A percentile compares a stretch with the other conserved stretches of the same genome.
phyloP scores from a whole-genome alignment of 2,113 vertebrate species.

The Entomyzon cyanotis region DNA sequence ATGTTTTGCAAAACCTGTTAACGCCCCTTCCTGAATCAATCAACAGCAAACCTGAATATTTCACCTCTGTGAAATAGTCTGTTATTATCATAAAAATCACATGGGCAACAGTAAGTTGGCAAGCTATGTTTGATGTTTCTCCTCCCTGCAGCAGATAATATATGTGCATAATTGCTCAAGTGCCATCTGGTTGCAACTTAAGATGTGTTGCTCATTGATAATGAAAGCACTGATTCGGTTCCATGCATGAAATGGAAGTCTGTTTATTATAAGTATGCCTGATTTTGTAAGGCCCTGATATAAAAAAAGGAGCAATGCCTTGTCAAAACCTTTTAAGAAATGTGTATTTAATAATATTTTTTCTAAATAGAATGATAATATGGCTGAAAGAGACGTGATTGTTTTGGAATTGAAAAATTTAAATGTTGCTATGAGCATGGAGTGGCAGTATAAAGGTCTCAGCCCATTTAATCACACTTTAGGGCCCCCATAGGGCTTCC shows the following conservation, averaged over 20 bases:
- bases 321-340: constrained; percentile 32
- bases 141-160: constrained; percentile 16
- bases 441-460: background rate
- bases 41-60: constrained; percentile 30
- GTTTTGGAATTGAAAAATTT: background rate
- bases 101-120: background rate
- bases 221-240: constrained; percentile 21
- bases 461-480: background rate
- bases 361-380: background rate
- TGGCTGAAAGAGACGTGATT: background rate
- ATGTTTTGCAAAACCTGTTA: background rate
- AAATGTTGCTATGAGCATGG: background rate
- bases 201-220: constrained; percentile 53
- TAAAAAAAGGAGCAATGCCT: constrained; percentile 31
- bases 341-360: background rate
- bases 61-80: background rate
- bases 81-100: constrained; percentile 27
- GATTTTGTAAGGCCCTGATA: background rate
- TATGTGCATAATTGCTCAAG: constrained; percentile 58
- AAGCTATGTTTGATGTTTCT: constrained; percentile 53
- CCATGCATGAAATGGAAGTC: background rate
- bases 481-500: background rate
- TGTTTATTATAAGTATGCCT: background rate
- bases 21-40: background rate
- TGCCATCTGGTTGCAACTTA: constrained; percentile 39